Conservation (phyloP, 2,797 vertebrate genomes). For the Podarcis lilfordi region DNA sequence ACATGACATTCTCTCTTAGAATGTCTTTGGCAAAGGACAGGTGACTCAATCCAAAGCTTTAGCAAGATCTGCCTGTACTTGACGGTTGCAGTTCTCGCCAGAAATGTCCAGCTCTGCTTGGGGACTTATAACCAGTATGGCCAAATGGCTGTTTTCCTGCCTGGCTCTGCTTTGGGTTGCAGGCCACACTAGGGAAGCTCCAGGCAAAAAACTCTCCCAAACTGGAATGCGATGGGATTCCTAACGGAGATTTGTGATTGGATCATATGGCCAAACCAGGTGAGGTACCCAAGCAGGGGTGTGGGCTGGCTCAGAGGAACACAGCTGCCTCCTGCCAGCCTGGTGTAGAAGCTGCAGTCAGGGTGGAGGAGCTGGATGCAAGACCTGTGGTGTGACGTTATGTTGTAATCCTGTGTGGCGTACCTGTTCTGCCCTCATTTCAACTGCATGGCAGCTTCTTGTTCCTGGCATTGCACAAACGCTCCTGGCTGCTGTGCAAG, state of each 20-base stretch:
- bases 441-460: neutral
- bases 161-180: neutral
- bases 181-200: neutral
- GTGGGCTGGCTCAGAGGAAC: neutral
- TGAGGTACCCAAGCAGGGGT: neutral
- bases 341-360: neutral
- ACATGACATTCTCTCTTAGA: neutral
- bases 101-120: neutral
- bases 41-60: neutral
- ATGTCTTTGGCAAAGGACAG: neutral
- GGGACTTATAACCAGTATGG: neutral
- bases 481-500: neutral
- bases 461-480: neutral
- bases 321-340: neutral
- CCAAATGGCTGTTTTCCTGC: neutral
- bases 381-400: constrained; percentile 7
- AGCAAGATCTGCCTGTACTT: neutral
- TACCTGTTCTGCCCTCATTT: neutral
- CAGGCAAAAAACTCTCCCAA: neutral
- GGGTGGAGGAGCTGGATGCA: constrained; percentile 12
- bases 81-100: neutral
- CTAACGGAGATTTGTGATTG: neutral
- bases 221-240: neutral
- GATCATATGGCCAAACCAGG: neutral
- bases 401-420: neutral